Evolutionary conservation across 1,140 invertebrate species (phyloP).

Genomic region (Panagrolaimus sp.): DNA sequence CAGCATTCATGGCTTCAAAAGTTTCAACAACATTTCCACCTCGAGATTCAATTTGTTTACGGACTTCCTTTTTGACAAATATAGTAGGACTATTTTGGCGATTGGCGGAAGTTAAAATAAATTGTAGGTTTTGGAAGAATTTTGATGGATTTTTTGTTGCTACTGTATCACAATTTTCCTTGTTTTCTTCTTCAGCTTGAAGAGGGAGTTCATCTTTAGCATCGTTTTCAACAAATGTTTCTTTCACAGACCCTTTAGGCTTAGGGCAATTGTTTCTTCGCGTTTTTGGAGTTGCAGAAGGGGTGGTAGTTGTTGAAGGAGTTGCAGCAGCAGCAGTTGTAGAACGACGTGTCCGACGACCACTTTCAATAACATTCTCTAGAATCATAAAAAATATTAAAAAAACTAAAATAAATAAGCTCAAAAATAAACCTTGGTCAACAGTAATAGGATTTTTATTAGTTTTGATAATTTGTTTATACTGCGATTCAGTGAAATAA

Average conservation of each 20-base stretch:
- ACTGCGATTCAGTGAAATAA: neutral
- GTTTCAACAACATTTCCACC: constrained; percentile 49
- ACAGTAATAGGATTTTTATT: neutral
- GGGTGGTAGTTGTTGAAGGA: constrained; percentile 13
- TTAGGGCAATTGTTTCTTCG: too few species aligned
- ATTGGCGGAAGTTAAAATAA: constrained; percentile 52
- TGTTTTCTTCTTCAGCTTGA: constrained; percentile 18
- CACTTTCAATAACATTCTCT: neutral
- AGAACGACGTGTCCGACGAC: neutral
- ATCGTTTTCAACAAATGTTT: neutral
- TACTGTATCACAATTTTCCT: neutral
- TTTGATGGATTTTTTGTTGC: neutral
- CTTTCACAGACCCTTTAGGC: constrained; percentile 9
- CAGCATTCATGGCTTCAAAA: constrained; percentile 21
- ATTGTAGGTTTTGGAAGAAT: constrained; percentile 42
- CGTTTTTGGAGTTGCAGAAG: neutral
- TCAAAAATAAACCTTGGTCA: neutral
- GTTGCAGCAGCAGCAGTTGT: neutral
- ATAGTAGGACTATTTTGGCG: constrained; percentile 23
- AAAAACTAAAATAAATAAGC: neutral
- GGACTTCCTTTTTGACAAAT: constrained; percentile 53
- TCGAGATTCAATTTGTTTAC: constrained; percentile 39
- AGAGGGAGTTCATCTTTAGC: neutral
- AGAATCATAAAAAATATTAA: neutral
- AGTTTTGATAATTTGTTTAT: neutral